phyloP scores from a whole-genome alignment of 2,797 vertebrate species.

The Taenioides sp. region DNA sequence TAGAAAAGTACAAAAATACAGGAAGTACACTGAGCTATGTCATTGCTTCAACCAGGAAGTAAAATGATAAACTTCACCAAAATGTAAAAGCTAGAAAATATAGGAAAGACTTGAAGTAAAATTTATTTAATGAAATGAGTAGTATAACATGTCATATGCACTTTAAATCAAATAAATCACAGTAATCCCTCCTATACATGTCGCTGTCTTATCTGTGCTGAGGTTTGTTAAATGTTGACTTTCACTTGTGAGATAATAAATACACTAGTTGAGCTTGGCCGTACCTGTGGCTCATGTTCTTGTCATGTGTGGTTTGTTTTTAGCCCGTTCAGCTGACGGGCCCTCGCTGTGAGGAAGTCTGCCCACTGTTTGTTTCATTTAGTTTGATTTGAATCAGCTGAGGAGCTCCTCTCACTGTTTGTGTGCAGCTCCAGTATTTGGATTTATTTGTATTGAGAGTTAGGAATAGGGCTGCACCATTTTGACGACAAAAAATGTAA shows the following conservation, averaged over 20 bases:
- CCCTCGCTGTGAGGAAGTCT: not conserved
- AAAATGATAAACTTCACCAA: too few relatives aligned
- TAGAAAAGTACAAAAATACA: too few relatives aligned
- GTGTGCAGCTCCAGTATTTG: not conserved
- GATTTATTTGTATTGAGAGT: not conserved
- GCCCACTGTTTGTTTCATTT: not conserved
- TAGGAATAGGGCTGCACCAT: too few relatives aligned
- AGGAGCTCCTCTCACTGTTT: not conserved
- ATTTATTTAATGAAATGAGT: too few relatives aligned
- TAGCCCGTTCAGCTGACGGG: not conserved
- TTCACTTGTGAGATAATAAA: not conserved
- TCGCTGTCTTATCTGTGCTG: not conserved
- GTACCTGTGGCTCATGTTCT: not conserved
- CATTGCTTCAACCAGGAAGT: too few relatives aligned
- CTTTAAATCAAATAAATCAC: not conserved
- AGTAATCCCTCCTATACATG: not conserved
- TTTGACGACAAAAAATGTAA: too few relatives aligned
- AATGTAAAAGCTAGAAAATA: too few relatives aligned
- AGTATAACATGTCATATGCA: too few relatives aligned
- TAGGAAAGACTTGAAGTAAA: too few relatives aligned
- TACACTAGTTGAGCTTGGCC: not conserved
- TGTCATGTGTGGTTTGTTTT: not conserved
- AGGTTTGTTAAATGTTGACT: not conserved
- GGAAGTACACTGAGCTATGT: too few relatives aligned
- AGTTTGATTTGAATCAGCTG: slow-evolving; percentile 1